phyloP scores from a whole-genome alignment of 1,140 invertebrate genomes.

The Tetramorium parvispinum region DNA sequence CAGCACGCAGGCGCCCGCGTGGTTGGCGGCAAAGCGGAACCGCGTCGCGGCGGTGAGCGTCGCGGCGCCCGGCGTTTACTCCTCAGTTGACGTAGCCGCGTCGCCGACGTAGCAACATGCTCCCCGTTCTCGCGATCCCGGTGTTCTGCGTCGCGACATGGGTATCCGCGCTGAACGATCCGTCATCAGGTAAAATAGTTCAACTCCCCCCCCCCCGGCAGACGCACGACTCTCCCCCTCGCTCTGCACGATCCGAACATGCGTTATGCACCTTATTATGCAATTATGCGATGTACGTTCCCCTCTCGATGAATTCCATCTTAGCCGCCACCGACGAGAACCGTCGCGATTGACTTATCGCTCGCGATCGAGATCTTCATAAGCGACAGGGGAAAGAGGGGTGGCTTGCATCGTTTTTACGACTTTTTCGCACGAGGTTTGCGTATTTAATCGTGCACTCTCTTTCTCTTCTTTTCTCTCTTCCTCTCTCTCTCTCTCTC shows the following conservation, averaged over 20 bases:
- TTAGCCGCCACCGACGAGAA: neutral
- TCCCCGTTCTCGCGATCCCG: conserved; percentile 78
- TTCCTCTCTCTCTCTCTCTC: neutral
- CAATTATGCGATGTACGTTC: neutral
- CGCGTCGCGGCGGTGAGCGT: conserved; percentile 43
- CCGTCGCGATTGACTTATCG: neutral
- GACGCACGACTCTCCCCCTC: neutral
- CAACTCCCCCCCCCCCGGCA: neutral
- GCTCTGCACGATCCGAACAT: neutral
- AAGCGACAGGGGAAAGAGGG: neutral
- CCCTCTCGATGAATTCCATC: neutral
- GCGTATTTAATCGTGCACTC: conserved; percentile 31
- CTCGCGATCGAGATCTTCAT: conserved; percentile 6
- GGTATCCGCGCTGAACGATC: conserved; percentile 81
- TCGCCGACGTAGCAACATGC: conserved; percentile 81
- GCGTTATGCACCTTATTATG: conserved; percentile 26
- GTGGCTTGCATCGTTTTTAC: conserved; percentile 26
- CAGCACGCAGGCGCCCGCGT: conserved; percentile 55
- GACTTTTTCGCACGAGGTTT: conserved; percentile 33
- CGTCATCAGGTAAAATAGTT: conserved; percentile 80
- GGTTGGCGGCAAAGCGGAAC: conserved; percentile 77
- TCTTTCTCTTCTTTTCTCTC: neutral
- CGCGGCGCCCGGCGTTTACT: conserved; percentile 64
- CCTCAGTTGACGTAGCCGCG: conserved; percentile 84
- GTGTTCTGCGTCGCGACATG: conserved; percentile 80